Percentiles rank a stretch among this genome's conserved stretches.
These are phyloP conservation scores for Pandemis heparana DNA, from an alignment of 2,888 invertebrate genomes.

Conservation along the genomic window DNA sequence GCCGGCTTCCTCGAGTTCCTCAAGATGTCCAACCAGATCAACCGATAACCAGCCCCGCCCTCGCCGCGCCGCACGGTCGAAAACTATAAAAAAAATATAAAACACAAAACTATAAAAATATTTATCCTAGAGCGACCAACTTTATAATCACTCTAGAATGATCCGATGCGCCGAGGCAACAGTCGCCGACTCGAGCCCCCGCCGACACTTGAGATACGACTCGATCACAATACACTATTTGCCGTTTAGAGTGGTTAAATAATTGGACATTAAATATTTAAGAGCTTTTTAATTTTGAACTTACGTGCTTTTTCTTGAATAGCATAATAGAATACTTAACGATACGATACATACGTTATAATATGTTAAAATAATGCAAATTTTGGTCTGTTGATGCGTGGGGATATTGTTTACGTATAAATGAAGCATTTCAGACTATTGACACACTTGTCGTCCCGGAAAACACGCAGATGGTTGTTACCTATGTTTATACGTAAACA, in stretches of 20 bases:
- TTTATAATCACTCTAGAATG: slow-evolving; percentile 55
- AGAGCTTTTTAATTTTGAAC: slow-evolving; percentile 67
- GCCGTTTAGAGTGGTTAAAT: slow-evolving; percentile 66
- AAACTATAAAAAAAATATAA: slow-evolving; percentile 73
- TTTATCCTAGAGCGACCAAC: slow-evolving; percentile 60
- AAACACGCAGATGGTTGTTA: slow-evolving; percentile 45
- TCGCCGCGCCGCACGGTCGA: slow-evolving; percentile 58
- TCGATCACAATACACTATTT: slow-evolving; percentile 49
- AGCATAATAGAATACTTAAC: slow-evolving; percentile 53
- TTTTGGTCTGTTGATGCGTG: slow-evolving; percentile 66
- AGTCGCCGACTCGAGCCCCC: not conserved
- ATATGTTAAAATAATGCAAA: slow-evolving; percentile 52
- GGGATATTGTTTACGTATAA: slow-evolving; percentile 52
- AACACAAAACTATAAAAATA: slow-evolving; percentile 78
- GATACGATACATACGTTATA: slow-evolving; percentile 45
- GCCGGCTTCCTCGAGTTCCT: slow-evolving; percentile 83
- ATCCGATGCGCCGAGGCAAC: slow-evolving; percentile 42
- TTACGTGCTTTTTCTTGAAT: slow-evolving; percentile 50
- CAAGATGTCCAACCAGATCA: slow-evolving; percentile 83
- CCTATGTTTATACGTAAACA: slow-evolving; percentile 63
- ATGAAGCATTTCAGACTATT: slow-evolving; percentile 35
- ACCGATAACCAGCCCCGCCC: slow-evolving; percentile 74
- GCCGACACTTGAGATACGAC: slow-evolving; percentile 1
- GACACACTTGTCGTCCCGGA: slow-evolving; percentile 43
- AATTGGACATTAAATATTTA: slow-evolving; percentile 62